phyloP scores from a whole-genome alignment of 2,113 vertebrate species.

The Corvus moneduloides region DNA sequence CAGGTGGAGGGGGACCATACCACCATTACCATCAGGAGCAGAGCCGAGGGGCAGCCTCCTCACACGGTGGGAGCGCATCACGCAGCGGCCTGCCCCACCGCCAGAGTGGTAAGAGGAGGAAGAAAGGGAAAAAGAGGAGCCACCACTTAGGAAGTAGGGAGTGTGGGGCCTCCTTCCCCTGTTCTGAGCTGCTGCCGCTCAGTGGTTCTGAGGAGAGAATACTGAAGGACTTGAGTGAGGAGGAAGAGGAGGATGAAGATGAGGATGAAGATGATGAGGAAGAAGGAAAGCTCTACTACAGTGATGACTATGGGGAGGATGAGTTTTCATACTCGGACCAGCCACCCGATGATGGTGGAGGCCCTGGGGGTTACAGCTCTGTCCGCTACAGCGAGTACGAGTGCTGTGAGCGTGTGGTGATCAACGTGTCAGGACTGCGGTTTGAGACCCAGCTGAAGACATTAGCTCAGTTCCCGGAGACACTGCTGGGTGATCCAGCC shows the following conservation, averaged over 20 bases:
- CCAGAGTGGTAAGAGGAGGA: slow-evolving; percentile 61
- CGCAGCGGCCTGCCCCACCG: slow-evolving; percentile 67
- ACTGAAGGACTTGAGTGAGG: slow-evolving; percentile 90
- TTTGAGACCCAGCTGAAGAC: slow-evolving; percentile 98
- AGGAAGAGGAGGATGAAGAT: slow-evolving; percentile 83
- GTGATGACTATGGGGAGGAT: slow-evolving; percentile 85
- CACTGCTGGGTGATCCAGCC: slow-evolving; percentile 89
- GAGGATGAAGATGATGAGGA: slow-evolving; percentile 77
- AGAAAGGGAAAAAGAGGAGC: slow-evolving; percentile 56
- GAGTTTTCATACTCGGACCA: slow-evolving; percentile 84
- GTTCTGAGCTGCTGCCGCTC: slow-evolving; percentile 89
- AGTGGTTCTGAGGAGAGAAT: slow-evolving; percentile 95
- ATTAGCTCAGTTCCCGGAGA: slow-evolving; percentile 95
- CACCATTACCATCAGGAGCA: slow-evolving; percentile 83
- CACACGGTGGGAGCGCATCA: slow-evolving; percentile 13
- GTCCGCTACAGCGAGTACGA: slow-evolving; percentile 87
- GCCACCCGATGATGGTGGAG: slow-evolving; percentile 77
- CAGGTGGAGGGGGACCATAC: slow-evolving; percentile 73
- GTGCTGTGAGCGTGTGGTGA: slow-evolving; percentile 94
- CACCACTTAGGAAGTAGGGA: slow-evolving; percentile 59
- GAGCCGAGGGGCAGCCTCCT: slow-evolving; percentile 75
- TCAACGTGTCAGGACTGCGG: slow-evolving; percentile 94
- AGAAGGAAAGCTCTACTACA: slow-evolving; percentile 79
- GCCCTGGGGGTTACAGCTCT: slow-evolving; percentile 79
- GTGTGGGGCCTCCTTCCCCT: slow-evolving; percentile 78